Conservation (phyloP, 2,888 invertebrate species). For the Agrochola lychnidis region DNA sequence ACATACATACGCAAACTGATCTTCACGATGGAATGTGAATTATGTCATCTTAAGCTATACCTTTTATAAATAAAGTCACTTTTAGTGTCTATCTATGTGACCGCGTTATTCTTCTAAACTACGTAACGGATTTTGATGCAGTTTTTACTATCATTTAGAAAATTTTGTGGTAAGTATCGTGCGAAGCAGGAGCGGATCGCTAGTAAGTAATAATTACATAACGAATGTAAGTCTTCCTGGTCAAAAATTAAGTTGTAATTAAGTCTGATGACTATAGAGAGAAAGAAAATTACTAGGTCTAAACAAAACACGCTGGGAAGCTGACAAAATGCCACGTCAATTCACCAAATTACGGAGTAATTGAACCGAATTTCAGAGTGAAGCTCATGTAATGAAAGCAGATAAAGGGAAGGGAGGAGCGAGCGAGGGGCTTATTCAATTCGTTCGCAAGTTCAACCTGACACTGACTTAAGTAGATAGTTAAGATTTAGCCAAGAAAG, state of each 20-base stretch:
- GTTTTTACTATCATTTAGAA: neutral
- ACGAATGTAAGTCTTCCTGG: constrained; percentile 14
- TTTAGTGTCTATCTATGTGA: neutral
- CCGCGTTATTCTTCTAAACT: neutral
- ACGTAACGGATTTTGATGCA: neutral
- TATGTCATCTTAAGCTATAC: neutral
- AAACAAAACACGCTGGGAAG: constrained; percentile 81
- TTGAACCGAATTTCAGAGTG: constrained; percentile 87
- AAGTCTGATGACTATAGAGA: constrained; percentile 60
- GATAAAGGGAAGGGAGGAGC: constrained; percentile 82
- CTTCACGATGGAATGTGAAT: neutral
- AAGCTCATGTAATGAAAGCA: constrained; percentile 88
- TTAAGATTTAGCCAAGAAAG: constrained; percentile 86
- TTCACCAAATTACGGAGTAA: constrained; percentile 87
- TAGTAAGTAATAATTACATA: neutral
- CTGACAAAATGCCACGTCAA: constrained; percentile 87
- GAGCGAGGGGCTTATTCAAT: constrained; percentile 85
- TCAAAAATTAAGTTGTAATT: constrained; percentile 23
- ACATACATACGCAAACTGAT: neutral
- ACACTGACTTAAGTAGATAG: constrained; percentile 88
- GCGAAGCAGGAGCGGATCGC: neutral
- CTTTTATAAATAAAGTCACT: neutral
- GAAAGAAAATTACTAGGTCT: constrained; percentile 68
- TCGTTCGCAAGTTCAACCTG: constrained; percentile 82
- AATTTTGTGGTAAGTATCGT: no score